Base-by-base conservation (phyloP, 2,888 invertebrate genomes). In the Caradrina kadenii region DNA sequence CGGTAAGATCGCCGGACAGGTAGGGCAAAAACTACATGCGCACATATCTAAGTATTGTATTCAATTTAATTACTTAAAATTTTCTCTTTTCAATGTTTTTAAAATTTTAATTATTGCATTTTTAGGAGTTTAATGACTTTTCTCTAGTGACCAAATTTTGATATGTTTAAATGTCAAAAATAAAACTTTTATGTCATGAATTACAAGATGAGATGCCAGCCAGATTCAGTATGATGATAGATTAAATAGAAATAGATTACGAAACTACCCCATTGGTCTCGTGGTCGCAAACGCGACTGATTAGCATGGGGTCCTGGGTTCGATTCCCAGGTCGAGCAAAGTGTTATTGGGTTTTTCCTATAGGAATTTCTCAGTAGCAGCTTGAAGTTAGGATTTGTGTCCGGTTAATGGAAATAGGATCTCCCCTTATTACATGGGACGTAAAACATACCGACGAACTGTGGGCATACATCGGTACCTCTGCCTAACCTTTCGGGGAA, bases 1-100 rank as follows among this genome's bases (percentile, higher is more conserved):
- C 1, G 95, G 95, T 35, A 96, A 63, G 49, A 92, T 93, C 1
- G 95, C 71, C 6, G 95, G 94, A 65, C 95, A 96, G 2, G 95
- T 95, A 0, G 93, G 93, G 62, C 89, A 89, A 84, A 92, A 95
- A 49, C 56, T 63, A 76, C 88, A 84, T 13, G 90, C 87, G 73
- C 93, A 93, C 94, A 93, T 93, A 21, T 69, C 76, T 2, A 35
- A 60, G 65, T 31, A 17, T 64, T 70, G 53, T 67, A 72, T 45
- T 59, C 59, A 19, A 53, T 68, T 66, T 69, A 35, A 72, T 76
- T 60, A 82, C 78, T 73, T 59, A 39, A 69, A 80, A 80, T 77
- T 87, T 87, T 79, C 61, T 45, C 26, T 39, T 83, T 86, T 85
- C 83, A 79, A 50, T 70, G 21, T 64, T 64, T 69, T 80, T 80